Evolutionary conservation across 2,113 vertebrate species (phyloP).

Genomic region (Urocolius indicus): DNA sequence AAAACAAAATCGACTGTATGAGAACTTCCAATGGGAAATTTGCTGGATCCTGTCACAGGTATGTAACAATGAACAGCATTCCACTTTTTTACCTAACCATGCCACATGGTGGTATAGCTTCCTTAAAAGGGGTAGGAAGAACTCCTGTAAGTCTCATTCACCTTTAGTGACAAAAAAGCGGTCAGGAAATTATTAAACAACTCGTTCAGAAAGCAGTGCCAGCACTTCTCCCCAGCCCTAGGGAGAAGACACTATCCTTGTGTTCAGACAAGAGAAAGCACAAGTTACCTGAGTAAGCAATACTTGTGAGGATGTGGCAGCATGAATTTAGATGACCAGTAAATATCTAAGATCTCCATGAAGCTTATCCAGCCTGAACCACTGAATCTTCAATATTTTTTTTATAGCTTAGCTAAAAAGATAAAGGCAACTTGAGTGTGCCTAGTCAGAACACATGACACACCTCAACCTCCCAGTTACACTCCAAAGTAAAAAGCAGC

Average conservation of each 20-base stretch:
- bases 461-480: not conserved
- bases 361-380: not conserved
- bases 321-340: not conserved
- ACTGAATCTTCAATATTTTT: not conserved
- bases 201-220: not conserved
- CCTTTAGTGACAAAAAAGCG: not conserved
- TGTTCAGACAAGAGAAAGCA: not conserved
- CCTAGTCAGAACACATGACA: not conserved
- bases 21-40: not conserved
- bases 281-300: not conserved
- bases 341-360: not conserved
- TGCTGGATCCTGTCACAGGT: not conserved
- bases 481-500: not conserved
- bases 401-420: not conserved
- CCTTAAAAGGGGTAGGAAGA: not conserved
- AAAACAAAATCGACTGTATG: not conserved
- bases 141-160: not conserved
- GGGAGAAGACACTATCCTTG: not conserved
- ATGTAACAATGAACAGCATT: not conserved
- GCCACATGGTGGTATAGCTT: not conserved
- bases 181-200: not conserved
- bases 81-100: not conserved
- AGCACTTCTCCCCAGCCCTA: not conserved
- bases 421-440: not conserved
- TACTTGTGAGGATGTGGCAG: not conserved